A percentile compares a stretch with the other conserved stretches of the same genome.
Evolutionary conservation across 2,113 vertebrate genomes (phyloP).

Genomic region (Genyomyrus donnyi): DNA sequence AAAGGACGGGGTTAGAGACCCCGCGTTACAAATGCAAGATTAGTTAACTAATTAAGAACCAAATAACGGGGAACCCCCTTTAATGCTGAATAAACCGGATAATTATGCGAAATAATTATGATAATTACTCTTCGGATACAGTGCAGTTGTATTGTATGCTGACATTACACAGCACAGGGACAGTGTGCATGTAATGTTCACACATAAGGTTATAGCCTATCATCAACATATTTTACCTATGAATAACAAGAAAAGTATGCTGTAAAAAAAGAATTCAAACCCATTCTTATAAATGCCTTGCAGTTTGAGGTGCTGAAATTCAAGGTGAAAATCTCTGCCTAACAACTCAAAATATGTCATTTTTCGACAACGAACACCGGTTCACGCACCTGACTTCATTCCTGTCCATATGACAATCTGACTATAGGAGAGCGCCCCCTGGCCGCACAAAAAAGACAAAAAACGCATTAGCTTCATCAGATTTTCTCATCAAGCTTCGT

Average conservation of each 20-base stretch:
- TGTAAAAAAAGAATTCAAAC: not conserved
- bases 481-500: not conserved
- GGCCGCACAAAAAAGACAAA: not conserved
- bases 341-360: not conserved
- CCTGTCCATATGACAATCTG: not conserved
- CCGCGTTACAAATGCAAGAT: not conserved
- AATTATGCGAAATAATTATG: too few species aligned
- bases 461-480: not conserved
- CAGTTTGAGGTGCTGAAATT: not conserved
- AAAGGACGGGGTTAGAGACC: not conserved
- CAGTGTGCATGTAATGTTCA: not conserved
- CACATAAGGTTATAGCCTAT: too few species aligned
- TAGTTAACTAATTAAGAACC: not conserved
- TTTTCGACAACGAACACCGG: not conserved
- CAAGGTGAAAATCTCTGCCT: not conserved
- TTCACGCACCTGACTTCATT: not conserved
- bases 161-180: not conserved
- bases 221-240: not conserved
- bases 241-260: not conserved
- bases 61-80: not conserved
- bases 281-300: not conserved
- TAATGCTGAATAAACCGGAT: not conserved
- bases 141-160: not conserved
- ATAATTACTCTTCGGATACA: not conserved
- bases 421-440: not conserved